Evolutionary conservation across 2,888 invertebrate genomes (phyloP).

Genomic region (Cryptops parisi): DNA sequence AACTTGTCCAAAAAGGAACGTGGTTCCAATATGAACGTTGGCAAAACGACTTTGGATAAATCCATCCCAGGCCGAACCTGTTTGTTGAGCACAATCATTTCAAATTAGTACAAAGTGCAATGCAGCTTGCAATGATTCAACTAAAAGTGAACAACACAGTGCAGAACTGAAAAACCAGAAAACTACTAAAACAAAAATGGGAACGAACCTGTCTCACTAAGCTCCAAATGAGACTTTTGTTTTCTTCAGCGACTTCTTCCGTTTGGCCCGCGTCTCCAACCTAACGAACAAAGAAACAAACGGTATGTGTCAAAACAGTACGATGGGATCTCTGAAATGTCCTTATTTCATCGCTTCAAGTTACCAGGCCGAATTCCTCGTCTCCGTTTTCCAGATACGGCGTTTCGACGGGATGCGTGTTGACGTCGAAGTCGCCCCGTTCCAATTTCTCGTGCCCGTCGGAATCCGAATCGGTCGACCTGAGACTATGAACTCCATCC

Average conservation of each 20-base stretch:
- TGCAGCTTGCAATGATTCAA: too few relatives aligned
- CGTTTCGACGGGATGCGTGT: slow-evolving; percentile 41
- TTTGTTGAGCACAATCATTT: too few relatives aligned
- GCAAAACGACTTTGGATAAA: slow-evolving; percentile 77
- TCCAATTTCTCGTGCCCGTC: slow-evolving; percentile 38
- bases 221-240: slow-evolving; percentile 88
- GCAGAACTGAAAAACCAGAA: too few relatives aligned
- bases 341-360: slow-evolving; percentile 12
- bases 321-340: not conserved
- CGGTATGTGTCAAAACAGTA: not conserved
- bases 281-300: slow-evolving; percentile 24
- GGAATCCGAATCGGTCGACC: slow-evolving; percentile 50
- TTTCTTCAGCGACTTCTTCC: slow-evolving; percentile 84
- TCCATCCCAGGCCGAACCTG: slow-evolving; percentile 76
- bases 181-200: too few relatives aligned
- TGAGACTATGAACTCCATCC: slow-evolving; percentile 24
- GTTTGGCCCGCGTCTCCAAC: slow-evolving; percentile 46
- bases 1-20: slow-evolving; percentile 86
- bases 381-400: slow-evolving; percentile 41
- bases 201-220: slow-evolving; percentile 69
- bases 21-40: slow-evolving; percentile 87
- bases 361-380: slow-evolving; percentile 46
- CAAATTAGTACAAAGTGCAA: too few relatives aligned
- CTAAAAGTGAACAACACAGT: too few relatives aligned
- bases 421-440: slow-evolving; percentile 32